Percentiles rank a stretch among this genome's conserved stretches.
These are phyloP conservation scores for Ceratosolen solmsi DNA, from an alignment of 1,140 invertebrate genomes.

Conservation along the genomic window DNA sequence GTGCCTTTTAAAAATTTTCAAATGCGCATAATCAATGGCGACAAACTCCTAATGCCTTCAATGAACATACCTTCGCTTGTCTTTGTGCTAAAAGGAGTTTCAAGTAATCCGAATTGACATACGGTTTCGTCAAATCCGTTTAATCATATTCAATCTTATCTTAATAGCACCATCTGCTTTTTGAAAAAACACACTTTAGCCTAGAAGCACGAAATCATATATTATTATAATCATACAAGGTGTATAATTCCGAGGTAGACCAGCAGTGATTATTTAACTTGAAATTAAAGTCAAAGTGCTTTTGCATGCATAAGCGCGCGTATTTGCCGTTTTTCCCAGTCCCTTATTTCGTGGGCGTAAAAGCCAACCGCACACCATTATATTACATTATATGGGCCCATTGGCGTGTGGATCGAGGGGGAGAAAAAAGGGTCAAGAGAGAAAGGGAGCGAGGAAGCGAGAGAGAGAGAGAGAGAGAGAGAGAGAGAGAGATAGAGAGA, in stretches of 20 bases:
- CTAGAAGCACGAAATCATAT: not conserved
- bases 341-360: conserved; percentile 58
- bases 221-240: conserved; percentile 1
- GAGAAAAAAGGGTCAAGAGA: conserved; percentile 13
- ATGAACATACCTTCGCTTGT: no score
- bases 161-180: not conserved
- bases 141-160: not conserved
- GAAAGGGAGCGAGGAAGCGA: not conserved
- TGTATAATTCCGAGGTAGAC: conserved; percentile 7
- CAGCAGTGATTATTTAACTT: conserved; percentile 58
- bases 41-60: no score
- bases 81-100: no score
- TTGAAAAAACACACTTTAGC: not conserved
- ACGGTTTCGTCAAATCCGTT: conserved; percentile 1
- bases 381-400: conserved; percentile 65
- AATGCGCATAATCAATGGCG: no score
- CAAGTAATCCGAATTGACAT: not conserved
- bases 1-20: no score
- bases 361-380: conserved; percentile 62
- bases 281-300: conserved; percentile 63
- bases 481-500: conserved; percentile 34
- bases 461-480: conserved; percentile 6
- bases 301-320: not conserved
- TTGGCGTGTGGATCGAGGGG: conserved; percentile 53
- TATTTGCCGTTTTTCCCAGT: conserved; percentile 57